These are phyloP conservation scores for Drosophila pandora DNA, from an alignment of 1,140 invertebrate species.

Conservation along the genomic window DNA sequence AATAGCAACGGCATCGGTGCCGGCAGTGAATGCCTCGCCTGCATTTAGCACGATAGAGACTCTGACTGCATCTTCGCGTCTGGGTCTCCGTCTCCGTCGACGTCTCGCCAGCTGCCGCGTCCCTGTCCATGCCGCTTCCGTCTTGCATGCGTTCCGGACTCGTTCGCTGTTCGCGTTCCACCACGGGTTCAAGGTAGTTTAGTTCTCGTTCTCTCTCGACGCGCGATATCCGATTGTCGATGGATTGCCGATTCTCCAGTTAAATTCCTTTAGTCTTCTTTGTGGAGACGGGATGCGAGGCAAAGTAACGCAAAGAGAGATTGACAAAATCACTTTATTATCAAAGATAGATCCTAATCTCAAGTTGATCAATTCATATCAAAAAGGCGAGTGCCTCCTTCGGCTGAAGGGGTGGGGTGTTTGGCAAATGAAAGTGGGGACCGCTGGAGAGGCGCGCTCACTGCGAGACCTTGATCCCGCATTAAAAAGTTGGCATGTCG, in stretches of 20 bases:
- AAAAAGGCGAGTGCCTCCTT: not conserved
- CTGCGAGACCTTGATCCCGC: slow-evolving; percentile 77
- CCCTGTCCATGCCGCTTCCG: not conserved
- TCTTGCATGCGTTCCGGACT: slow-evolving; percentile 8
- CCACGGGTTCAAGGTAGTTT: slow-evolving; percentile 68
- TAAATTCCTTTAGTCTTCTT: not conserved
- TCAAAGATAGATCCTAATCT: not conserved
- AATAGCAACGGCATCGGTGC: slow-evolving; percentile 56
- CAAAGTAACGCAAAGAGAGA: not conserved
- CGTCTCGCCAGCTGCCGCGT: not conserved
- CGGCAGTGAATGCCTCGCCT: slow-evolving; percentile 3
- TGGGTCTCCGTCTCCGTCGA: not conserved
- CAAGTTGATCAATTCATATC: not conserved
- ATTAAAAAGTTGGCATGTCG: slow-evolving; percentile 78
- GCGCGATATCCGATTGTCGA: slow-evolving; percentile 23
- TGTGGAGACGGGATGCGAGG: not conserved
- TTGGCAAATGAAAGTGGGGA: slow-evolving; percentile 13
- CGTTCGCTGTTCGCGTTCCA: slow-evolving; percentile 24
- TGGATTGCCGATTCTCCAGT: slow-evolving; percentile 14
- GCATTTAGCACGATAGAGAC: slow-evolving; percentile 31
- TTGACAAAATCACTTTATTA: not conserved
- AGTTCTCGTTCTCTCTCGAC: slow-evolving; percentile 35
- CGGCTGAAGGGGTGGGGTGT: not conserved
- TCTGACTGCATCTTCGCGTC: slow-evolving; percentile 23
- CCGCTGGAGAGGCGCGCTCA: slow-evolving; percentile 33